Evolutionary conservation across 2,888 invertebrate genomes (phyloP), one percentile per base, ranked within the genome.

Genomic region (Spodoptera exigua): DNA sequence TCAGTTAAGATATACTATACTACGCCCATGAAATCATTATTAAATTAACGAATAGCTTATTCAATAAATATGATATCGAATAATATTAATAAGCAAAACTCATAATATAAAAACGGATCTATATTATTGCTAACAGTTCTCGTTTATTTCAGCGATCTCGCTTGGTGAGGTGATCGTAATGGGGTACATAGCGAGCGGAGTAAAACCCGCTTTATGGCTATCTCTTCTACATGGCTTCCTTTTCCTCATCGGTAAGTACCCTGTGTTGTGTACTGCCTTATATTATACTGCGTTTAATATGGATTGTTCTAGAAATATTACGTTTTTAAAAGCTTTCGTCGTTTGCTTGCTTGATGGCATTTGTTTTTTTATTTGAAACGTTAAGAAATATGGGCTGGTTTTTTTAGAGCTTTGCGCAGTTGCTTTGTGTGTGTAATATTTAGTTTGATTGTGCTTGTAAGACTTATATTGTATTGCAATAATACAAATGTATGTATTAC

Each of bases 141-240:
- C 70, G 61, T 75, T 73, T 78, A 75, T 89, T 90, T 64, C 91
- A 91, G 91, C 81, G 79, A 81, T 67, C 80, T 68, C 58, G 62
- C 64, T 61, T 67, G 65, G 66, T 76, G 81, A 70, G 79, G 74
- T 71, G 78, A 73, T 75, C 85, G 86, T 85, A 79, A 92, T 93
- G 92, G 89, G 83, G 72, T 78, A 81, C 68, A 79, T 82, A 67
- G 82, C 77, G 67, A 81, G 79, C 79, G 84, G 85, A 61, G 86
- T 83, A 61, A 90, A 86, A 81, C 83, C 86, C 67, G 86, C 86
- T 67, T 79, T 93, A 81, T 88, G 88, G 86, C 77, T 93, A 84
- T 89, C 88, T 85, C 87, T 93, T 85, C 87, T 93, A 66, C 91
- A 92, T 83, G 93, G 92, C 68, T 92, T 89, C 86, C 85, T 92